phyloP scores from a whole-genome alignment of 2,113 vertebrate genomes.

The Dicrurus megarhynchus region DNA sequence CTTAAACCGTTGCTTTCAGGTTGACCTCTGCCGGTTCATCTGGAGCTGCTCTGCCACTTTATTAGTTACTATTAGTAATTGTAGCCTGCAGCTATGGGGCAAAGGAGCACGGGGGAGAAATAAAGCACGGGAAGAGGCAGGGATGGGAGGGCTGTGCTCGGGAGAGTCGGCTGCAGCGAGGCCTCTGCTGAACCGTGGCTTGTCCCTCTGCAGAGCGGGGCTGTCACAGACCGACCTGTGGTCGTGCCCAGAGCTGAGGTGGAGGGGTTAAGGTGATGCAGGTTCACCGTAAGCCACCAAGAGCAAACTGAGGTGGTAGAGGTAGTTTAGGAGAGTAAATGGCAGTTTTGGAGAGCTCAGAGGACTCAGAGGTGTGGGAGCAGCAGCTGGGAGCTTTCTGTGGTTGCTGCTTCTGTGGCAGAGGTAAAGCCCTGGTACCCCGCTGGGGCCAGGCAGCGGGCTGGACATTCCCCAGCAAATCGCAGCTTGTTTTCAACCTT shows the following conservation, averaged over 20 bases:
- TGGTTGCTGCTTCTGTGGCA: not conserved
- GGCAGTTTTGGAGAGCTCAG: not conserved
- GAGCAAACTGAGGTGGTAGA: not conserved
- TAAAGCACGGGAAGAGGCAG: not conserved
- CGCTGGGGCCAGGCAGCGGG: rapidly evolving
- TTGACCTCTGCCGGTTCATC: not conserved
- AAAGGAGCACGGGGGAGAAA: not conserved
- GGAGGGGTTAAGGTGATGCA: not conserved
- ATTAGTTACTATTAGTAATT: not conserved
- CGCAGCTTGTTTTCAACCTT: not conserved
- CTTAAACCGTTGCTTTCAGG: not conserved
- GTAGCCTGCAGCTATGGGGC: not conserved
- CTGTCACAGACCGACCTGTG: rapidly evolving
- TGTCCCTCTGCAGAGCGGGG: not conserved
- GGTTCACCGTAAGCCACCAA: not conserved
- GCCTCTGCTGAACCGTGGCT: rapidly evolving
- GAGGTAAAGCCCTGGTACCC: not conserved
- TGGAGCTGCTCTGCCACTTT: conserved; percentile 20
- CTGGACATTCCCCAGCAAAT: not conserved
- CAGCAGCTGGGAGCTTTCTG: not conserved
- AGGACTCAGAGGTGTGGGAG: not conserved
- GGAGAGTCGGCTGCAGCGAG: not conserved
- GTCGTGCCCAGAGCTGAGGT: not conserved
- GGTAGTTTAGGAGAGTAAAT: not conserved
- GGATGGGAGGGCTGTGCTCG: not conserved